These are phyloP conservation scores for Sceliomorpha sp. DNA, from an alignment of 2,888 invertebrate genomes.

Conservation along the genomic window DNA sequence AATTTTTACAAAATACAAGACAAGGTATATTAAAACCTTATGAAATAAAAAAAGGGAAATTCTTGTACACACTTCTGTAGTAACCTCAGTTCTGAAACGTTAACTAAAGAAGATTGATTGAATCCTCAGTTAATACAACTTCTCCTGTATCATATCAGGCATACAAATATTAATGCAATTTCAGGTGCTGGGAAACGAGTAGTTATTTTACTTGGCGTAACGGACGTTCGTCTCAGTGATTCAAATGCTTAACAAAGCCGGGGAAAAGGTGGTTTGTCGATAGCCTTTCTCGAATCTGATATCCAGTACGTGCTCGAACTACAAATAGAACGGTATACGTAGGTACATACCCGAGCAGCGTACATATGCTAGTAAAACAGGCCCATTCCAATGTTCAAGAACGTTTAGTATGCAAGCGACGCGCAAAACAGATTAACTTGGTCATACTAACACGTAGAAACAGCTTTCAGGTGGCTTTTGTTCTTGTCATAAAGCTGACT, in stretches of 20 bases:
- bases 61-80: too few relatives aligned
- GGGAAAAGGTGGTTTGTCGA: constrained; percentile 36
- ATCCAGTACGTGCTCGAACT: constrained; percentile 54
- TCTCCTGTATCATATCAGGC: too few relatives aligned
- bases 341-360: constrained; percentile 23
- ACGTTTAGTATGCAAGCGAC: constrained; percentile 57
- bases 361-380: constrained; percentile 51
- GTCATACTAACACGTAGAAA: constrained; percentile 56
- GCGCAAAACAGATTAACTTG: constrained; percentile 57
- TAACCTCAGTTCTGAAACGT: too few relatives aligned
- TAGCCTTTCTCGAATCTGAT: constrained; percentile 50
- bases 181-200: too few relatives aligned
- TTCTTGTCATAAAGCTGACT: constrained; percentile 54
- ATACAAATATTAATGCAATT: too few relatives aligned
- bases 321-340: constrained; percentile 31
- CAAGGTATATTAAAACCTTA: too few relatives aligned
- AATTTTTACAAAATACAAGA: too few relatives aligned
- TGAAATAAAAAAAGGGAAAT: too few relatives aligned
- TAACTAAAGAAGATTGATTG: too few relatives aligned
- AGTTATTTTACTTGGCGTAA: constrained; percentile 5
- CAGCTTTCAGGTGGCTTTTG: constrained; percentile 56
- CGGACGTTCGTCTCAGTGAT: constrained; percentile 16
- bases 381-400: constrained; percentile 30
- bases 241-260: constrained; percentile 23
- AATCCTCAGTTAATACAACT: too few relatives aligned